Conservation (phyloP, 2,797 vertebrate species). For the Cirrhinus molitorella region DNA sequence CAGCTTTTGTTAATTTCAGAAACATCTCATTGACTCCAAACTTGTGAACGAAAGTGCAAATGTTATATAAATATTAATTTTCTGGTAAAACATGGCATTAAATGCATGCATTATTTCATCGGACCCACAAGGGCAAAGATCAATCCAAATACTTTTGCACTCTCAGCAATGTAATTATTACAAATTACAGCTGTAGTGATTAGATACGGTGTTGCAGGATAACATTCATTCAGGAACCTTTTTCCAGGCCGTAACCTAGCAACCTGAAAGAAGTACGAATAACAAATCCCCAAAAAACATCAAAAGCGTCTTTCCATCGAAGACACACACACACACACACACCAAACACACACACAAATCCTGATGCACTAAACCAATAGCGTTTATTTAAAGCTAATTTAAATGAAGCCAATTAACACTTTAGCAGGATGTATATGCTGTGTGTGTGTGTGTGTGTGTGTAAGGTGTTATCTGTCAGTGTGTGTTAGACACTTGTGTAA, state of each 20-base stretch:
- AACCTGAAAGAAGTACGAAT: slow-evolving; percentile 63
- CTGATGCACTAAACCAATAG: slow-evolving; percentile 1
- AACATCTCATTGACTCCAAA: not conserved
- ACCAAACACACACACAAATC: not conserved
- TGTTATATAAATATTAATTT: not conserved
- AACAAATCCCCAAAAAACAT: slow-evolving; percentile 43
- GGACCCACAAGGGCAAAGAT: not conserved
- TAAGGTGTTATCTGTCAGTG: slow-evolving; percentile 30
- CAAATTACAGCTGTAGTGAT: not conserved
- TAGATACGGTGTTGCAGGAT: not conserved
- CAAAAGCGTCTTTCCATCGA: slow-evolving; percentile 42
- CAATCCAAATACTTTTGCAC: not conserved
- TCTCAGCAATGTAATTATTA: not conserved
- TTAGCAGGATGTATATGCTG: slow-evolving; percentile 22
- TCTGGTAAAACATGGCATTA: not conserved
- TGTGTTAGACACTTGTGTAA: slow-evolving; percentile 41
- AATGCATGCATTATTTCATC: not conserved
- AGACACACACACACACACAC: slow-evolving; percentile 15
- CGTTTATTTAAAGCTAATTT: slow-evolving; percentile 42
- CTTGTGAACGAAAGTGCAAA: not conserved
- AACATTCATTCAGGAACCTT: slow-evolving; percentile 52
- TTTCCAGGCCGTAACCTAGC: slow-evolving; percentile 63
- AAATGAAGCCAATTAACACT: slow-evolving; percentile 50
- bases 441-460: slow-evolving; percentile 41
- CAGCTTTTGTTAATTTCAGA: not conserved